Base-by-base conservation (phyloP, 2,113 vertebrate species). In the Sardina pilchardus region DNA sequence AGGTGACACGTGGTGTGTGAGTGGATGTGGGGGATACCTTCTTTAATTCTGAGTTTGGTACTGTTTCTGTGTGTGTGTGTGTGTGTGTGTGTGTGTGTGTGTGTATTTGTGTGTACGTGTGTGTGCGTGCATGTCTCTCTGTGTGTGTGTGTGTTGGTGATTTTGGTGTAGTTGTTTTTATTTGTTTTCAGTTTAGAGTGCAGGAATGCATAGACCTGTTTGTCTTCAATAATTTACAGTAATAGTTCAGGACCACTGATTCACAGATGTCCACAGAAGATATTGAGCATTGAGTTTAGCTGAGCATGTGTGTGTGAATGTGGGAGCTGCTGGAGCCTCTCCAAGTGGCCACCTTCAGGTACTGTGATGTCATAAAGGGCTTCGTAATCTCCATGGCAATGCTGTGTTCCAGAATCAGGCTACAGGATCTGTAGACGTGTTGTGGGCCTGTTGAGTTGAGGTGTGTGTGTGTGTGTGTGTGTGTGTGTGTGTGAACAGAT, bases 391-490 rank as follows among this genome's bases (percentile, higher is more conserved):
- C 63, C 63, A 78, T 78, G 12, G 63, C 63, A 10, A 71, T 78
- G 26, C 14, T 6, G 71, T 34, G 26, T 78, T 78, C 71, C 34
- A 78, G 71, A 78, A 78, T 78, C 30, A 78, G 26, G 16, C 30
- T 10, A 36, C 30, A 34, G 71, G 30, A 78, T 36, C 30, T 78
- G 30, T 36, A 6, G 30, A 36, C 30, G 30, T 34, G 63, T 0
- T 26, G 8, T 21, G 59, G 59, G 26, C 71, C 71, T 34, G 12
- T 12, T 36, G 71, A 78, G 30, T 14, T 6, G 8, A 36, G 10
- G 71, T 36, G 34, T 78, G 71, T 78, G 71, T 78, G 71, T 78
- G 71, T 78, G 30, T 78, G 71, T 78, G 71, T 78, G 71, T 36
- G 71, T 36, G 71, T 14, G 26, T 75, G 67, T 75, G 67, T 75